Evolutionary conservation across 2,797 vertebrate species (phyloP), one percentile per base, ranked within the genome.

Genomic region (Malacoctenus gilli): DNA sequence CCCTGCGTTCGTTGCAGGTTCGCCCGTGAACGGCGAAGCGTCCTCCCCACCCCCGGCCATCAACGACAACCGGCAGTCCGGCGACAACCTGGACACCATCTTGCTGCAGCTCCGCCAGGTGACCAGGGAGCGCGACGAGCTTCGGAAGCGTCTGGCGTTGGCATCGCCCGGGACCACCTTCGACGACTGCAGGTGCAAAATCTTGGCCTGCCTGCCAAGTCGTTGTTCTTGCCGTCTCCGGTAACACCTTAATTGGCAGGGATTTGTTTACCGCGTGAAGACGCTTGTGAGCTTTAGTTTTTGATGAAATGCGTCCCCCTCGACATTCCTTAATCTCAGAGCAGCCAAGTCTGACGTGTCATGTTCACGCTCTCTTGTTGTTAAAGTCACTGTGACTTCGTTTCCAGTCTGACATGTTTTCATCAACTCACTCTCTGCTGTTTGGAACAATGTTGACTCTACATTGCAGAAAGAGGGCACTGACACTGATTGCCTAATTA

Each of bases 91-190:
- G 87, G 96, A 98, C 82, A 95, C 93, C 0, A 91, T 98, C 75
- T 54, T 97, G 7, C 92, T 94, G 77, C 97, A 99, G 89, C 92
- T 99, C 70, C 94, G 95, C 16, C 93, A 98, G 79, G 94, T 99
- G 83, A 98, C 97, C 53, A 92, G 96, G 9, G 97, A 99, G 85
- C 90, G 97, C 62, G 97, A 99, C 2, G 96, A 99, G 71, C 93
- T 99, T 21, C 94, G 96, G 20, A 98, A 98, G 78, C 94, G 93
- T 32, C 93, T 98, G 54, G 97, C 97, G 2, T 91, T 98, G 49
- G 94, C 96, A 5, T 94, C 95, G 34, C 97, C 97, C 0, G 95
- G 96, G 53, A 95, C 95, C 19, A 95, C 95, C 74, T 98, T 98
- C 19, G 96, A 99, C 50, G 96, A 98, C 86, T 95, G 94, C 94